These are phyloP conservation scores for Cebus imitator DNA, from an alignment of 2,113 vertebrate species.

Conservation along the genomic window DNA sequence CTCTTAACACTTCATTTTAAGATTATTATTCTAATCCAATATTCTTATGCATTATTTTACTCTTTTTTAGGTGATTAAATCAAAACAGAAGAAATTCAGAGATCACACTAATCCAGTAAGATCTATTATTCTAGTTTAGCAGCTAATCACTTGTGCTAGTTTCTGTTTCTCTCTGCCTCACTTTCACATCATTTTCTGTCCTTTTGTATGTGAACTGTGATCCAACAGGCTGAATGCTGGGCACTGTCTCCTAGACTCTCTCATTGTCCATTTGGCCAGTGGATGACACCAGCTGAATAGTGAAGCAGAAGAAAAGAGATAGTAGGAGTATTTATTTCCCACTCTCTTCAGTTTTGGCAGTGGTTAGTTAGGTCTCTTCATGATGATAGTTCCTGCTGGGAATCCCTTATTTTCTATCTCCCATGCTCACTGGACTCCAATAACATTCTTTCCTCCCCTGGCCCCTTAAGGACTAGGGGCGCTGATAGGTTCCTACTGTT, in stretches of 20 bases:
- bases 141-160: background rate
- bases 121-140: background rate
- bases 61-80: background rate
- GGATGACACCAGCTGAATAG: background rate
- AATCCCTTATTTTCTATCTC: background rate
- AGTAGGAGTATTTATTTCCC: background rate
- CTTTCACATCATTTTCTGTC: background rate
- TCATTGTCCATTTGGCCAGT: background rate
- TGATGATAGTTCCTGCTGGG: background rate
- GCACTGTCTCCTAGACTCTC: background rate
- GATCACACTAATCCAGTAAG: background rate
- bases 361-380: background rate
- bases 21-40: background rate
- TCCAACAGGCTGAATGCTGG: background rate
- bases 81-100: background rate
- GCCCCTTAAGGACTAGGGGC: background rate
- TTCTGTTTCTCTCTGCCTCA: background rate
- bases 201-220: background rate
- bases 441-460: background rate
- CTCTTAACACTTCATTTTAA: background rate
- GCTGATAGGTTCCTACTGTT: background rate
- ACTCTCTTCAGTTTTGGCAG: background rate
- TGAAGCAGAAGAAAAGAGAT: background rate
- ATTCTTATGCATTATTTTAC: background rate
- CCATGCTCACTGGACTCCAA: background rate